Evolutionary conservation across 2,113 vertebrate species (phyloP).

Genomic region (Tachuris rubrigastra): DNA sequence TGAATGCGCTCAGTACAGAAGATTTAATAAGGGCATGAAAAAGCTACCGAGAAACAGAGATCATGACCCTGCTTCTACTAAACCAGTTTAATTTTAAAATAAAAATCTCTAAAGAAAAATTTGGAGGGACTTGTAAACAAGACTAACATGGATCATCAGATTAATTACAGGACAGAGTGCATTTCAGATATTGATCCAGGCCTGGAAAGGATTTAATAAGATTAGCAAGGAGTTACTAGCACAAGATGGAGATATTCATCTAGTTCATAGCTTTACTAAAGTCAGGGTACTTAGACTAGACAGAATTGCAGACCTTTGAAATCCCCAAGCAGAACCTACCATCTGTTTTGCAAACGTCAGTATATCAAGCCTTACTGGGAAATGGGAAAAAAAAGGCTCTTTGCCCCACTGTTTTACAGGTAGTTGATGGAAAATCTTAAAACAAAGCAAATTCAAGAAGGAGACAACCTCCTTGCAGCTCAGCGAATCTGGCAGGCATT

Average conservation of each 20-base stretch:
- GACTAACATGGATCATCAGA: not conserved
- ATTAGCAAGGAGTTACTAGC: conserved; percentile 34
- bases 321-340: not conserved
- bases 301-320: not conserved
- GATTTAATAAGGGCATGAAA: conserved; percentile 34
- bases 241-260: conserved; percentile 2
- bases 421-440: not conserved
- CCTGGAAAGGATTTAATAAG: conserved; percentile 41
- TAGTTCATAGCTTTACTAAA: conserved; percentile 42
- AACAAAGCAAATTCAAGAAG: not conserved
- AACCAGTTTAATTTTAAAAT: conserved; percentile 37
- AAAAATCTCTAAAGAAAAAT: conserved; percentile 30
- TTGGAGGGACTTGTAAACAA: not conserved
- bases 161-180: conserved; percentile 52
- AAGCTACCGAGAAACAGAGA: conserved; percentile 6
- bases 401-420: not conserved
- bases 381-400: not conserved
- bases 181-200: conserved; percentile 46
- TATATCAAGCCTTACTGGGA: not conserved
- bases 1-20: not conserved
- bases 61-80: conserved; percentile 6
- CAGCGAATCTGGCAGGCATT: not conserved
- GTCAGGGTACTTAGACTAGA: not conserved
- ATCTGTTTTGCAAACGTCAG: not conserved
- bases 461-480: not conserved